Evolutionary conservation across 2,888 invertebrate genomes (phyloP).

Genomic region (Acanthosepion lycidas): DNA sequence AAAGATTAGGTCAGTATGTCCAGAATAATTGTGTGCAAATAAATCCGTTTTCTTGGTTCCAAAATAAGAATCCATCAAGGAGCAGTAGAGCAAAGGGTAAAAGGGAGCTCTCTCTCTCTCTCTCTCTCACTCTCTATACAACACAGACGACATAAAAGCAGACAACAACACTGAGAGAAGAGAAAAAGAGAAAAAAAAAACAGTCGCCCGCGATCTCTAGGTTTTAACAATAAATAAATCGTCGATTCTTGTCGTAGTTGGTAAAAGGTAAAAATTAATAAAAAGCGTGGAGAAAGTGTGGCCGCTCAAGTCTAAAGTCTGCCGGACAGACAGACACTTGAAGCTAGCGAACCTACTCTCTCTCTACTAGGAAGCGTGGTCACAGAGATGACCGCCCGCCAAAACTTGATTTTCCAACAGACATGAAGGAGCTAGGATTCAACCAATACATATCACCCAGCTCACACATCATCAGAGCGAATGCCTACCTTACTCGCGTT

Average conservation of each 20-base stretch:
- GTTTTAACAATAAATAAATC: background rate
- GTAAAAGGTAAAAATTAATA: background rate
- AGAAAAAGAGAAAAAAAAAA: background rate
- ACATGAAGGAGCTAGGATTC: slow-evolving; percentile 2
- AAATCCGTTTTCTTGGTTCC: slow-evolving; percentile 21
- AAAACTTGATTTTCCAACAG: slow-evolving; percentile 36
- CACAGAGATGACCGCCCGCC: slow-evolving; percentile 45
- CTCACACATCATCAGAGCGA: slow-evolving; percentile 41
- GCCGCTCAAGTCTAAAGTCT: background rate
- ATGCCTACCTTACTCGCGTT: slow-evolving; percentile 37
- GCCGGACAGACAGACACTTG: slow-evolving; percentile 25
- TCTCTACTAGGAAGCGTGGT: slow-evolving; percentile 43
- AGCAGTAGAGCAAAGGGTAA: background rate
- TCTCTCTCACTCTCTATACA: background rate
- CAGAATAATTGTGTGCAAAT: background rate
- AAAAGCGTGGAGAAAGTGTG: background rate
- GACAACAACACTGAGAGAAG: background rate
- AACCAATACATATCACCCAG: slow-evolving; percentile 45
- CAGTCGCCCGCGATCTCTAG: background rate
- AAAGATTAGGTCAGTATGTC: background rate
- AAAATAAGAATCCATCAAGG: slow-evolving; percentile 17
- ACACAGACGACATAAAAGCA: background rate
- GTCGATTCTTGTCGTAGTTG: background rate
- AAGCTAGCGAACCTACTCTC: slow-evolving; percentile 5
- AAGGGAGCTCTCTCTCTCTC: background rate